Base-by-base conservation (phyloP, 2,797 vertebrate species). In the Phoxinus dragarum region DNA sequence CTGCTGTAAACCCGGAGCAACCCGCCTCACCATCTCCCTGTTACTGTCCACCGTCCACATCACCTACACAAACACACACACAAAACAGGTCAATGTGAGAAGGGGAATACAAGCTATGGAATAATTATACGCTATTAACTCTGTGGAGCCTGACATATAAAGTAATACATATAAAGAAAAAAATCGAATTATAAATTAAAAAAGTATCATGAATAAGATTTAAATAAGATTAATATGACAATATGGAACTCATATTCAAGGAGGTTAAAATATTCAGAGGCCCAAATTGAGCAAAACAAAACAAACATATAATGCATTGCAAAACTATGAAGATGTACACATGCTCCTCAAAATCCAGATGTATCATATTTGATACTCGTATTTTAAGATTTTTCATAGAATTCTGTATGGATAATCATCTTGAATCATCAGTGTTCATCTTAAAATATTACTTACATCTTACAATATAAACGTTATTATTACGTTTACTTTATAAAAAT, bases 1-100 rank as follows among this genome's bases (percentile, higher is more conserved):
- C 94, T 99, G 98, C 90, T 97, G 95, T 91, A 99, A 97, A 67
- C 94, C 95, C 0, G 98, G 97, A 0, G 96, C 97, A 59, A 93
- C 74, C 82, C 90, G 93, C 21, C 89, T 94, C 59, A 99, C 97
- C 87, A 96, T 90, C 61, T 91, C 91, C 82, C 98, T 93, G 82
- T 97, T 90, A 0, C 87, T 88, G 31, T 95, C 94, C 0, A 96
- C 95, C 71, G 97, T 95, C 98, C 98, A 99, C 95, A 98, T 95
- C 89, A 99, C 96, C 98, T 99, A 86, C 0, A 23, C 54, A 34
- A 6, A 78, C 27, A 38, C 0, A 16, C 1, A 71, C 56, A 66
- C 27, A 23, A 21, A 14, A 9, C 31, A 85, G 7, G 27, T 8
- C 19, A 21, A 27, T 8, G 54, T 6, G 40, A 47, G 59, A 61